phyloP scores from a whole-genome alignment of 2,113 vertebrate species.

The Oreochromis aureus region DNA sequence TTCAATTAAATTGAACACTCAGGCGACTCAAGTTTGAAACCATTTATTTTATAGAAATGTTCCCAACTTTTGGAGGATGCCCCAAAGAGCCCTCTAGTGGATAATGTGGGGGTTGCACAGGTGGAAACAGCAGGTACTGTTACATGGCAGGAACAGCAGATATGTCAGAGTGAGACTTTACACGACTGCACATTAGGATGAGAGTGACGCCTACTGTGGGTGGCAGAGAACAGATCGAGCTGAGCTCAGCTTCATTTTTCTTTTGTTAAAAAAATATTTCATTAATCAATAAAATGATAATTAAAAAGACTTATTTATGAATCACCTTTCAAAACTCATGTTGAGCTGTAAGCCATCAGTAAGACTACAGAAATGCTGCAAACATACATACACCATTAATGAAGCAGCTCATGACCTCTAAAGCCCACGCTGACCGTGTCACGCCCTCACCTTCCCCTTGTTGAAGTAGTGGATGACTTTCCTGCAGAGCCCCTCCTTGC shows the following conservation, averaged over 20 bases:
- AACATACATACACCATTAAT: not conserved
- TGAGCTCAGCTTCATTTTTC: not conserved
- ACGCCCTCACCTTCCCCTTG: slow-evolving; percentile 88
- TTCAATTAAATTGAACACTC: rapidly evolving
- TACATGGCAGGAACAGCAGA: not conserved
- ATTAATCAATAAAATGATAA: not conserved
- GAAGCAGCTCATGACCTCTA: not conserved
- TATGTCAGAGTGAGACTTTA: not conserved
- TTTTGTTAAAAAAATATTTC: rapidly evolving
- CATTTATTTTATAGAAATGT: rapidly evolving
- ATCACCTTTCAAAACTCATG: rapidly evolving
- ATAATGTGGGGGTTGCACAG: not conserved
- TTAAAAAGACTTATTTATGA: not conserved
- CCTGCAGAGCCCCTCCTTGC: slow-evolving; percentile 92
- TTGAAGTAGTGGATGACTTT: slow-evolving; percentile 99
- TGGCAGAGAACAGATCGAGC: not conserved
- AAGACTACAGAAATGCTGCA: no score
- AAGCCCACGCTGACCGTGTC: not conserved
- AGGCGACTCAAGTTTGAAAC: not conserved
- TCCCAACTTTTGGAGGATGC: not conserved
- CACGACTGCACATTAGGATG: rapidly evolving
- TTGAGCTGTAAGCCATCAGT: not conserved
- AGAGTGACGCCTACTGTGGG: not conserved
- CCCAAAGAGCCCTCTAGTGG: not conserved
- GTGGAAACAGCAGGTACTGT: not conserved